These are phyloP conservation scores for Stigmatopora argus DNA, from an alignment of 2,113 vertebrate genomes.

Conservation along the genomic window DNA sequence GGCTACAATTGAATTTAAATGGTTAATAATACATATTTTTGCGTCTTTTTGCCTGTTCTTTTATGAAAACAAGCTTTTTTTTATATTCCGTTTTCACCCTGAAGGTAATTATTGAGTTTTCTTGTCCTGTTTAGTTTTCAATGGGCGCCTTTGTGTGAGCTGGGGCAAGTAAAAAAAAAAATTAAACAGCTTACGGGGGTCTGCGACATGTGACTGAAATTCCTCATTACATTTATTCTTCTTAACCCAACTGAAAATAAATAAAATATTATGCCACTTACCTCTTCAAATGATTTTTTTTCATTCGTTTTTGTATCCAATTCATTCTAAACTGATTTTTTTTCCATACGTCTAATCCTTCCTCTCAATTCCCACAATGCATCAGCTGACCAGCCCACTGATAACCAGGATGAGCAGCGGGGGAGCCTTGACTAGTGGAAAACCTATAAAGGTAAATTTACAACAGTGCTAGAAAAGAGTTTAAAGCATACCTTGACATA, in stretches of 20 bases:
- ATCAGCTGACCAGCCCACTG: constrained; percentile 75
- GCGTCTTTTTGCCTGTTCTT: not conserved
- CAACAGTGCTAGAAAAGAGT: not conserved
- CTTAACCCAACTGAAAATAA: no score
- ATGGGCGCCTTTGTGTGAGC: constrained; percentile 53
- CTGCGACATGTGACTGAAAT: constrained; percentile 47
- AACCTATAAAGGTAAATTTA: constrained; percentile 72
- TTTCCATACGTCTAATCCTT: not conserved
- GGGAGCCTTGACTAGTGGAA: constrained; percentile 70
- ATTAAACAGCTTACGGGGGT: constrained; percentile 17
- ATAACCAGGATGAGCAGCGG: constrained; percentile 82
- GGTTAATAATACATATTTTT: not conserved
- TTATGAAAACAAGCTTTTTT: not conserved
- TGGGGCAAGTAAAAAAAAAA: constrained; percentile 21
- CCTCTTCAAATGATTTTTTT: no score
- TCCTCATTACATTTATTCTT: not conserved
- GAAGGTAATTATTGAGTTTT: constrained; percentile 14
- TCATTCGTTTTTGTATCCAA: not conserved
- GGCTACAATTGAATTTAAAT: not conserved
- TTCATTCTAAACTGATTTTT: not conserved
- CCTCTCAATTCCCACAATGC: constrained; percentile 1
- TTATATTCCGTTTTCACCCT: constrained; percentile 20
- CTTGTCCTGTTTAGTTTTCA: constrained; percentile 36
- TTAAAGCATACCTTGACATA: no score
- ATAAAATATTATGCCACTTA: no score